Evolutionary conservation across 2,113 vertebrate species (phyloP).

Genomic region (Pituophis catenifer): DNA sequence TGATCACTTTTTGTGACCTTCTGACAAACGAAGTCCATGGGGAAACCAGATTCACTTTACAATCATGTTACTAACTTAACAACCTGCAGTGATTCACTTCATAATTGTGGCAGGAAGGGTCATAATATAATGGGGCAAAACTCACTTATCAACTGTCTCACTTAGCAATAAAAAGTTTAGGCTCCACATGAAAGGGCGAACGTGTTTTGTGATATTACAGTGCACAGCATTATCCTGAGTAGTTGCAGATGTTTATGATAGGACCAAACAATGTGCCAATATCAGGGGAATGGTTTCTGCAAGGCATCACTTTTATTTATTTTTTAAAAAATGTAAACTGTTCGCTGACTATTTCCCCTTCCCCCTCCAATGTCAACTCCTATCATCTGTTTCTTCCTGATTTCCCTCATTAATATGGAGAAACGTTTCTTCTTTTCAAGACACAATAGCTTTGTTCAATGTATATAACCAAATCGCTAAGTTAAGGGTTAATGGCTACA

Average conservation of each 20-base stretch:
- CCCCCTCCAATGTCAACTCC: background rate
- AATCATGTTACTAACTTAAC: background rate
- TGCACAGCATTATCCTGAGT: background rate
- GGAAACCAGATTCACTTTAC: background rate
- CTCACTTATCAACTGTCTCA: background rate
- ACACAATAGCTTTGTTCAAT: background rate
- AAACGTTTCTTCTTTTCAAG: background rate
- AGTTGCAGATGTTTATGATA: background rate
- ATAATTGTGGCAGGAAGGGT: background rate
- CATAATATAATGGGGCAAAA: background rate
- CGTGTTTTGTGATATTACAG: background rate
- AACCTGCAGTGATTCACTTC: background rate
- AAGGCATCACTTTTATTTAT: background rate
- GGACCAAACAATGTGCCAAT: background rate
- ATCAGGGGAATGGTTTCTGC: background rate
- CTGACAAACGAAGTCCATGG: background rate
- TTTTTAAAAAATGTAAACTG: background rate
- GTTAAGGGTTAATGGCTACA: background rate
- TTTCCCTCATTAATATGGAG: background rate
- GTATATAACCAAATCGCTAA: background rate
- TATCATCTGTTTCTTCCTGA: background rate
- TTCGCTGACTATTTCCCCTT: background rate
- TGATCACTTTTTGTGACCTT: background rate
- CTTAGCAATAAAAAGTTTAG: background rate
- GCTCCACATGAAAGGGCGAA: background rate